Base-by-base conservation (phyloP, 2,888 invertebrate genomes). In the Harmothoe impar region DNA sequence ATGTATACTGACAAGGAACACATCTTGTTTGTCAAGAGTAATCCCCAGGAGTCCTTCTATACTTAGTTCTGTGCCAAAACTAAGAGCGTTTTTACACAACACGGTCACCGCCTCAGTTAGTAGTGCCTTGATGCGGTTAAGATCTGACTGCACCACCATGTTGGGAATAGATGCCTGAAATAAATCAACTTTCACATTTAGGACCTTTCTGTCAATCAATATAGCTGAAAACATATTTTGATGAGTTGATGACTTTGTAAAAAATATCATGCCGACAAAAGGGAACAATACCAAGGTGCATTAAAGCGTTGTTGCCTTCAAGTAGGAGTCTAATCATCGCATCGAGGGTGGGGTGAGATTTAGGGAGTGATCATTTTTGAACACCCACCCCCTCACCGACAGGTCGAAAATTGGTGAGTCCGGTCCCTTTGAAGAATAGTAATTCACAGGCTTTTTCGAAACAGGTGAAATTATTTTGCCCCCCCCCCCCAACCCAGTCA, bases 21-120 rank as follows among this genome's bases (percentile, higher is more conserved):
- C 78, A 23, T 90, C 90, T 51, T 90, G 78, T 43, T 90, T 90
- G 90, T 90, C 90, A 5, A 90, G 56, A 1, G 90, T 90, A 7
- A 90, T 90, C 1, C 90, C 90, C 0, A 90, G 54, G 12, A 90
- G 56, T n/a, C 90, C 90, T 52, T 90, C 90, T 0, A 90, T 54
- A 54, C 84, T 81, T 51, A 90, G 78, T 23, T 90, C 90, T 31
- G 84, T 25, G 54, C 54, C 43, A 23, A 54, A 81, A n/a, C 31
- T 81, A 3, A 90, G 81, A 3, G 54, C 77, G 62, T 78, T 81
- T 62, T 81, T 78, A 51, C 90, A 90, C 35, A 90, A 56, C 17
- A 81, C 90, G 17, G 81, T 90, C 29, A 90, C 54, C 0, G 90
- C 81, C 20, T 90, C 90, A 51, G 90, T 54, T 33, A 90, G 35